A percentile compares a stretch with the other conserved stretches of the same genome.
These are phyloP conservation scores for Pterois miles DNA, from an alignment of 2,797 vertebrate genomes.

Conservation along the genomic window DNA sequence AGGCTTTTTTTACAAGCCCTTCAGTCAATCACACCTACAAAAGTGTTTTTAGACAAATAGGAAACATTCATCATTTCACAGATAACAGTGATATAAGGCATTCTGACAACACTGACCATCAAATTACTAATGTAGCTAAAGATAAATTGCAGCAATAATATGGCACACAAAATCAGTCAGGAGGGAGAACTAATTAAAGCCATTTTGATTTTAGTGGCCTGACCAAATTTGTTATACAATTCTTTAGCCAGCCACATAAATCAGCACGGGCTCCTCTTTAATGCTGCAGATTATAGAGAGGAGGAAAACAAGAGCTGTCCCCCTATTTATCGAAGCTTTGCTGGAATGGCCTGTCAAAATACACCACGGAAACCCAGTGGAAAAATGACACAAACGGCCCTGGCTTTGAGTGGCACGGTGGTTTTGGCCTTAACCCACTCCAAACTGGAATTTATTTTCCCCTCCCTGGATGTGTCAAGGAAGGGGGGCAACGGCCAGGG, in stretches of 20 bases:
- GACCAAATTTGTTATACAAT: slow-evolving; percentile 47
- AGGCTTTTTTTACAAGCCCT: slow-evolving; percentile 6
- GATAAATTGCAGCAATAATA: slow-evolving; percentile 29
- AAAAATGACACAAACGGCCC: slow-evolving; percentile 74
- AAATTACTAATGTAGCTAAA: slow-evolving; percentile 10
- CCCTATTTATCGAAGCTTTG: slow-evolving; percentile 58
- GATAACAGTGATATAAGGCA: neutral
- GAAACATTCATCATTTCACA: slow-evolving; percentile 1
- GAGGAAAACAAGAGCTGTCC: slow-evolving; percentile 4
- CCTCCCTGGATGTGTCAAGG: slow-evolving; percentile 41
- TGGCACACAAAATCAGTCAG: neutral
- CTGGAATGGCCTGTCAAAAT: slow-evolving; percentile 76
- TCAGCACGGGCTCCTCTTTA: slow-evolving; percentile 36
- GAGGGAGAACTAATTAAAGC: slow-evolving; percentile 48
- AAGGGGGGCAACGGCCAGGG: neutral
- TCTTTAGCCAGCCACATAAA: slow-evolving; percentile 49
- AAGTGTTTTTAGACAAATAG: neutral
- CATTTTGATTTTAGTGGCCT: slow-evolving; percentile 42
- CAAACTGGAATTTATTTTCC: slow-evolving; percentile 68
- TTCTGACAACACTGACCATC: slow-evolving; percentile 14
- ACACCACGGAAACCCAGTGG: slow-evolving; percentile 69
- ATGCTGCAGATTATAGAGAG: slow-evolving; percentile 32
- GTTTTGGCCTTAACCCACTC: slow-evolving; percentile 71
- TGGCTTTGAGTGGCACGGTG: slow-evolving; percentile 64
- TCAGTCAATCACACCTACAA: slow-evolving; percentile 15